These are phyloP conservation scores for Turnix velox DNA, from an alignment of 2,113 vertebrate genomes.

Conservation along the genomic window DNA sequence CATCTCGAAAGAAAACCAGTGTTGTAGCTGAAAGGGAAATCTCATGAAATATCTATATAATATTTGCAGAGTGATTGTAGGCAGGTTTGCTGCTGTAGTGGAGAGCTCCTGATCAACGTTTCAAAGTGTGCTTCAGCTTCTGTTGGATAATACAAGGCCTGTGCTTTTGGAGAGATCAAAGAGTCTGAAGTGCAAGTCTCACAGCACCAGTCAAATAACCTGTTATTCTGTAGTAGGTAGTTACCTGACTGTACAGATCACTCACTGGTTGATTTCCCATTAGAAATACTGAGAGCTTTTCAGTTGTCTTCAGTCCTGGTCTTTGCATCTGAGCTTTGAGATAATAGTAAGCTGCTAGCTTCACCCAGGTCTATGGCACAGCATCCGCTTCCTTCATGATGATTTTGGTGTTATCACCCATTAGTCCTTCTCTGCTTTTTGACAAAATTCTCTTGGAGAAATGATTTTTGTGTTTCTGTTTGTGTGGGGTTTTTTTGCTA, in stretches of 20 bases:
- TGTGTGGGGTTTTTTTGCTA: not conserved
- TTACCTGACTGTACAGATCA: not conserved
- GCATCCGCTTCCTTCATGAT: not conserved
- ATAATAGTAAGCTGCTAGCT: not conserved
- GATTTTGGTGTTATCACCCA: not conserved
- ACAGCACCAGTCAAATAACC: fast-evolving
- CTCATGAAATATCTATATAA: not conserved
- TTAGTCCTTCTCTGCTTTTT: not conserved
- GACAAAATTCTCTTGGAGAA: not conserved
- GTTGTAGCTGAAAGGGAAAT: not conserved
- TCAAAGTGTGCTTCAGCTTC: no score
- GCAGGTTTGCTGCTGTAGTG: not conserved
- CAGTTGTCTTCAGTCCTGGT: not conserved
- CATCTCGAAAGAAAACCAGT: fast-evolving
- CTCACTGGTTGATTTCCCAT: not conserved
- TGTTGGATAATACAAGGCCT: fast-evolving
- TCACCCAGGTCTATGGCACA: not conserved
- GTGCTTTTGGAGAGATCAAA: not conserved
- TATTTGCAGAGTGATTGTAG: not conserved
- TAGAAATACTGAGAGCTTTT: not conserved
- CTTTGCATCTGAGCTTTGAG: not conserved
- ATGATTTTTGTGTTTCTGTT: not conserved
- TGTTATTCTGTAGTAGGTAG: not conserved
- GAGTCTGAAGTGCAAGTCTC: no score
- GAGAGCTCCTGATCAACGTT: not conserved